A percentile compares a stretch with the other conserved stretches of the same genome.
These are phyloP conservation scores for Pimephales promelas DNA, from an alignment of 2,113 vertebrate genomes.

Conservation along the genomic window DNA sequence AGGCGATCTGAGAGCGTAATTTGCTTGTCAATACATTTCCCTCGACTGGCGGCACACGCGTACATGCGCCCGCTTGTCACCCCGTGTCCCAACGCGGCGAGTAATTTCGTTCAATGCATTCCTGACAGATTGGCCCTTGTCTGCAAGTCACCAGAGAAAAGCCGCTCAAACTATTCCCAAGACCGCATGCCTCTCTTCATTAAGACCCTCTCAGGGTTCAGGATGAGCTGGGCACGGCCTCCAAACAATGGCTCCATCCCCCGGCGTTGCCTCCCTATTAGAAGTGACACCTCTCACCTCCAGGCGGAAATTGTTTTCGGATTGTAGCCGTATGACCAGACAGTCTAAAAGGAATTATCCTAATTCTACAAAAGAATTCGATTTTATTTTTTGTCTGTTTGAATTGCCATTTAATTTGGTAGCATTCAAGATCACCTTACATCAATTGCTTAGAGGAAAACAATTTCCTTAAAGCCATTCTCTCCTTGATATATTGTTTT, in stretches of 20 bases:
- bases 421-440: conserved; percentile 61
- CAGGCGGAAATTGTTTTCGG: conserved; percentile 77
- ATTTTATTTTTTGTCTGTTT: conserved; percentile 63
- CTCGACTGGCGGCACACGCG: conserved; percentile 79
- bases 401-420: conserved; percentile 66
- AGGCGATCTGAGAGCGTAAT: conserved; percentile 82
- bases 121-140: conserved; percentile 97
- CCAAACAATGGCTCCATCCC: conserved; percentile 76
- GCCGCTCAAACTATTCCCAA: conserved; percentile 88
- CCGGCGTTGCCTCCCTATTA: conserved; percentile 75
- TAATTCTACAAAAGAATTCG: conserved; percentile 76
- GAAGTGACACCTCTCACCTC: conserved; percentile 78
- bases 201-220: conserved; percentile 85
- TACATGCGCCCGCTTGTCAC: conserved; percentile 83
- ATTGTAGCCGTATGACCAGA: conserved; percentile 66
- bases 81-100: conserved; percentile 83
- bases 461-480: conserved; percentile 68
- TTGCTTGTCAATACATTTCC: conserved; percentile 91
- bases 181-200: conserved; percentile 95
- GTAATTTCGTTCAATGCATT: conserved; percentile 95
- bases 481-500: conserved; percentile 64
- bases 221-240: conserved; percentile 72
- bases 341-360: conserved; percentile 67
- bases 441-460: conserved; percentile 68
- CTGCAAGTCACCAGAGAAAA: conserved; percentile 89